Conservation (phyloP, 2,888 invertebrate genomes). For the Mythimna impura region DNA sequence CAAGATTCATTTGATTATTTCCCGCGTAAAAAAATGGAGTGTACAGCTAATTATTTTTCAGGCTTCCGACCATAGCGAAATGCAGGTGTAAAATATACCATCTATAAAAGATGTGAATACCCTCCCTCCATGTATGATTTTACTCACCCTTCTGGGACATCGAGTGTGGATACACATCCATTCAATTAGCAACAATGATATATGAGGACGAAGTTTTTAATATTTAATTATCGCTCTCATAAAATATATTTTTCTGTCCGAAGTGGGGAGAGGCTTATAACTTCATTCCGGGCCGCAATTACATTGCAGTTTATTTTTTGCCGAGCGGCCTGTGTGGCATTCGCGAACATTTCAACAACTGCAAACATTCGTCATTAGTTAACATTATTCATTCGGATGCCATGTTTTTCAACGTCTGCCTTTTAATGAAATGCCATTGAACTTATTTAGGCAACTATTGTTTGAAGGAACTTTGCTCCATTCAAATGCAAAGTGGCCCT, state of each 20-base stretch:
- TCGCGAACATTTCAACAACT: conserved; percentile 77
- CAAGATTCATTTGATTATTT: too few species aligned
- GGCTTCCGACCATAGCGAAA: not conserved
- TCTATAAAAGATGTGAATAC: not conserved
- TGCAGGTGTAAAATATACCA: not conserved
- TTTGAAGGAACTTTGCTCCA: conserved; percentile 47
- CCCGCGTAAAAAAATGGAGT: too few species aligned
- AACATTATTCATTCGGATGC: conserved; percentile 81
- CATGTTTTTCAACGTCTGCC: conserved; percentile 82
- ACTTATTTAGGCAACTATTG: conserved; percentile 61
- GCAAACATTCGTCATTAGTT: conserved; percentile 84
- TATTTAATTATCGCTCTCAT: conserved; percentile 48
- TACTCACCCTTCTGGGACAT: conserved; percentile 14
- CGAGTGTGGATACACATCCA: conserved; percentile 40
- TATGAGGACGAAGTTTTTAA: conserved; percentile 43
- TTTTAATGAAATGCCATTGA: conserved; percentile 76
- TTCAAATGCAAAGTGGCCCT: conserved; percentile 54
- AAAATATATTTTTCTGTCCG: conserved; percentile 54
- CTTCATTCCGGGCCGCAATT: conserved; percentile 82
- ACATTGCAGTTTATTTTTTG: conserved; percentile 78
- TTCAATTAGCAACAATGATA: conserved; percentile 52
- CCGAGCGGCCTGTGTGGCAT: conserved; percentile 70
- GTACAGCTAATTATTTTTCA: not conserved
- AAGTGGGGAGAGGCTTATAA: conserved; percentile 75
- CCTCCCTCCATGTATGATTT: not conserved